Evolutionary conservation across 2,113 vertebrate species (phyloP).

Genomic region (Nematolebias whitei): DNA sequence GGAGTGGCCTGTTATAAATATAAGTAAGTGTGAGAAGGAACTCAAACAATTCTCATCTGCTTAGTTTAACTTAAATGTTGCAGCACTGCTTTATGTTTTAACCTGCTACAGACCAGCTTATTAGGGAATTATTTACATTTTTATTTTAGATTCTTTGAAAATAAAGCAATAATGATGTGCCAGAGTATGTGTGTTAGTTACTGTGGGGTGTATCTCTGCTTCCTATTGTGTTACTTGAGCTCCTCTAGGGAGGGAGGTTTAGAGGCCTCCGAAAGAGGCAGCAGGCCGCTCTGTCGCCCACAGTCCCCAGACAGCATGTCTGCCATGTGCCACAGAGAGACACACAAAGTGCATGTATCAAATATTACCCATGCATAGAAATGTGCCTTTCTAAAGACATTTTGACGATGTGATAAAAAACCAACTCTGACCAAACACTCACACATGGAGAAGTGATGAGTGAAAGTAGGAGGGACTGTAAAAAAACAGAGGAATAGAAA

Average conservation of each 20-base stretch:
- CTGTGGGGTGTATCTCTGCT: slow-evolving; percentile 22
- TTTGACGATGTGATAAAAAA: slow-evolving; percentile 9
- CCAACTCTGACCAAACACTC: slow-evolving; percentile 18
- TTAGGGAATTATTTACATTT: slow-evolving; percentile 6
- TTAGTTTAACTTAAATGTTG: slow-evolving; percentile 13
- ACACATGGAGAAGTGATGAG: slow-evolving; percentile 47
- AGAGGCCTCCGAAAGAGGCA: slow-evolving; percentile 53
- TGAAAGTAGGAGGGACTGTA: slow-evolving; percentile 34
- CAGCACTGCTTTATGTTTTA: slow-evolving; percentile 7
- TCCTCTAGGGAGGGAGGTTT: slow-evolving; percentile 61
- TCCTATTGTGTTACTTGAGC: slow-evolving; percentile 66
- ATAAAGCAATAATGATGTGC: neutral
- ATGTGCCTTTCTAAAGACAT: slow-evolving; percentile 13
- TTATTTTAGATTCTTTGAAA: neutral
- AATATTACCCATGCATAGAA: slow-evolving; percentile 18
- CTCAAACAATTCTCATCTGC: slow-evolving; percentile 32
- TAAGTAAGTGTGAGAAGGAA: slow-evolving; percentile 23
- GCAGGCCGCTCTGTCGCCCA: slow-evolving; percentile 30
- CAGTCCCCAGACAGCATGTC: slow-evolving; percentile 62
- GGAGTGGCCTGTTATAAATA: slow-evolving; percentile 50
- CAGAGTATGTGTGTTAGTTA: slow-evolving; percentile 9
- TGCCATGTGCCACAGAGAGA: slow-evolving; percentile 48
- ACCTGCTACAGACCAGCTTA: neutral
- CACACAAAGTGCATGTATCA: slow-evolving; percentile 9
- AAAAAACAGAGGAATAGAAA: slow-evolving; percentile 65